Percentiles rank a stretch among this genome's conserved stretches.
phyloP scores from a whole-genome alignment of 2,797 vertebrate species.

The Coccyzus lansbergi region DNA sequence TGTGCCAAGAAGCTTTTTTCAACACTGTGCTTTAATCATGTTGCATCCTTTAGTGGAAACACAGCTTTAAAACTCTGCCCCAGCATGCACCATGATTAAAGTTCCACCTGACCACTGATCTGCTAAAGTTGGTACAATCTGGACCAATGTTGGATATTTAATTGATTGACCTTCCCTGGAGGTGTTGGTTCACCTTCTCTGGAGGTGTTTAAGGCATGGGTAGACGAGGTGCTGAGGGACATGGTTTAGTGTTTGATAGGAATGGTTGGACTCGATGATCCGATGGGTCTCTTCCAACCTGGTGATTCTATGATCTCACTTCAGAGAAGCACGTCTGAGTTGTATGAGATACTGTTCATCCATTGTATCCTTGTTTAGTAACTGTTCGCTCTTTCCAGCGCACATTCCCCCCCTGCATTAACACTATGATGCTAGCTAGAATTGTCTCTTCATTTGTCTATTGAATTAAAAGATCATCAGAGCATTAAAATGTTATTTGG shows the following conservation, averaged over 20 bases:
- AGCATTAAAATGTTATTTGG: constrained; percentile 55
- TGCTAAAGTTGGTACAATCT: neutral
- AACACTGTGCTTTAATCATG: neutral
- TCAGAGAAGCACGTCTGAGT: neutral
- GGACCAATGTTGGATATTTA: neutral
- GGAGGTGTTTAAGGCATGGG: too few relatives aligned
- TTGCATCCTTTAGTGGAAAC: neutral
- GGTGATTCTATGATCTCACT: too few relatives aligned
- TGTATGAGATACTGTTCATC: neutral
- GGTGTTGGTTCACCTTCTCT: too few relatives aligned
- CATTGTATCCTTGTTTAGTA: neutral
- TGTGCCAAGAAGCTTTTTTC: constrained; percentile 6
- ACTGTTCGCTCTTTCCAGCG: constrained; percentile 8
- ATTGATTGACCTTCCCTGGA: too few relatives aligned
- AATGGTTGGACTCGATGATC: too few relatives aligned
- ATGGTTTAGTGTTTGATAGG: too few relatives aligned
- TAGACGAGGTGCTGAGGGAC: too few relatives aligned
- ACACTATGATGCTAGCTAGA: constrained; percentile 13
- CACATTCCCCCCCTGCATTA: constrained; percentile 5
- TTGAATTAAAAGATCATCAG: constrained; percentile 64
- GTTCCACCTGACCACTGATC: neutral
- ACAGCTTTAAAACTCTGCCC: neutral
- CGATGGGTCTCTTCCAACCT: too few relatives aligned
- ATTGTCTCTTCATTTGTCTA: constrained; percentile 39
- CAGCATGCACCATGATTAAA: neutral